A percentile compares a stretch with the other conserved stretches of the same genome.
Evolutionary conservation across 2,888 invertebrate genomes (phyloP).

Genomic region (Synanthedon myopaeformis): DNA sequence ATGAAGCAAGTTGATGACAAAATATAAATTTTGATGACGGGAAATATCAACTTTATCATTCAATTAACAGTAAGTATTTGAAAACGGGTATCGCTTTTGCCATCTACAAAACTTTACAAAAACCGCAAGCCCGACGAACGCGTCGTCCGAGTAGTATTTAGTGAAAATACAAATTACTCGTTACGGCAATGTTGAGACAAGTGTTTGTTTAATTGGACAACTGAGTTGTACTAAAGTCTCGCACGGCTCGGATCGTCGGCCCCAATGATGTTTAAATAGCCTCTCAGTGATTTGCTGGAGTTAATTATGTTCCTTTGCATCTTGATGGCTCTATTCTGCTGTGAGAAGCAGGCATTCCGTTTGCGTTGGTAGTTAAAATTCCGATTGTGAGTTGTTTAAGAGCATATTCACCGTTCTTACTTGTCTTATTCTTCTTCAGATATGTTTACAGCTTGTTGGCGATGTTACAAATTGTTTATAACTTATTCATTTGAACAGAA

Average conservation of each 20-base stretch:
- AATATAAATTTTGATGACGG: too few relatives aligned
- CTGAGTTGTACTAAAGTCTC: constrained; percentile 17
- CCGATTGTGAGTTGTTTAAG: background rate
- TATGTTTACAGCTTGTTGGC: too few relatives aligned
- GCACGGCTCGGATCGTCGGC: constrained; percentile 29
- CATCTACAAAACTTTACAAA: background rate
- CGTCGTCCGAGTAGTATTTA: background rate
- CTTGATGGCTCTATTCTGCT: constrained; percentile 2
- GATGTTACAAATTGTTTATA: too few relatives aligned
- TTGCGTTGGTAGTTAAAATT: background rate
- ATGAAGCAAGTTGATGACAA: too few relatives aligned
- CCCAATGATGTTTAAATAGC: constrained; percentile 39
- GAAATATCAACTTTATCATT: too few relatives aligned
- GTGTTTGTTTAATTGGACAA: constrained; percentile 26
- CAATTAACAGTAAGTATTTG: too few relatives aligned
- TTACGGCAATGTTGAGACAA: constrained; percentile 4
- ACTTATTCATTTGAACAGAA: too few relatives aligned
- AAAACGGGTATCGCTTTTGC: background rate
- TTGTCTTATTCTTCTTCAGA: background rate
- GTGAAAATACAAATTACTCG: background rate
- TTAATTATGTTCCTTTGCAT: constrained; percentile 7
- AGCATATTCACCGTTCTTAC: background rate
- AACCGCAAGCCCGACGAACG: background rate
- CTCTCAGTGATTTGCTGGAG: constrained; percentile 11
- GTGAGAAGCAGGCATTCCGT: constrained; percentile 2